Evolutionary conservation across 2,888 invertebrate genomes (phyloP).

Genomic region (Macropis europaea): DNA sequence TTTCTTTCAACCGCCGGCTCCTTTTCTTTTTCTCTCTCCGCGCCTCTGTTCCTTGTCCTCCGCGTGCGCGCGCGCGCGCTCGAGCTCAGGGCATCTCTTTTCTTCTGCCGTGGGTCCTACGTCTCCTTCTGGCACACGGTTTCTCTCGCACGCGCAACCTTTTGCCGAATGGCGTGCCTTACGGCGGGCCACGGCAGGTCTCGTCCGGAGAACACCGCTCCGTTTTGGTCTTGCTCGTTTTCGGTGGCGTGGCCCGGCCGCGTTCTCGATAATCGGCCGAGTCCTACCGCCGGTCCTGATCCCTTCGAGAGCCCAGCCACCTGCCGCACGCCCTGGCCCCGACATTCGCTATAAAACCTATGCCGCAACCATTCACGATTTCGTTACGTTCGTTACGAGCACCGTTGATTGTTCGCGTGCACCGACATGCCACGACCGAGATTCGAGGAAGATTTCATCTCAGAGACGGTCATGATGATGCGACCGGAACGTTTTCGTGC

Average conservation of each 20-base stretch:
- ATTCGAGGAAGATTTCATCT: conserved; percentile 23
- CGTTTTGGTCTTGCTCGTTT: conserved; percentile 59
- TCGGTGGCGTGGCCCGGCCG: conserved; percentile 54
- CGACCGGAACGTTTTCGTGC: too few relatives aligned
- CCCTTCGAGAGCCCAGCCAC: conserved; percentile 50
- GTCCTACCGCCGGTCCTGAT: conserved; percentile 52
- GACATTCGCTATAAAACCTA: conserved; percentile 41
- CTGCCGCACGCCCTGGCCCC: conserved; percentile 35
- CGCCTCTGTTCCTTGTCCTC: background rate
- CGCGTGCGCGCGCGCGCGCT: conserved; percentile 21
- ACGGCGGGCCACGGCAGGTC: conserved; percentile 52
- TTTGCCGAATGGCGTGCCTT: conserved; percentile 65
- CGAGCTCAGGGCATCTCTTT: conserved; percentile 18
- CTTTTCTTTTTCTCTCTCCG: conserved; percentile 46
- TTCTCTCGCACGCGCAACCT: conserved; percentile 53
- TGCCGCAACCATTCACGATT: conserved; percentile 31
- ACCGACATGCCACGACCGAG: background rate
- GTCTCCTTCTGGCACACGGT: conserved; percentile 18
- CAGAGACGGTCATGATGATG: too few relatives aligned
- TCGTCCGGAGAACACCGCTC: conserved; percentile 51
- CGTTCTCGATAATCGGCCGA: conserved; percentile 61
- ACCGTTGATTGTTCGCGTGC: conserved; percentile 20
- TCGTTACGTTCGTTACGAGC: conserved; percentile 26
- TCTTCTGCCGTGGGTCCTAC: conserved; percentile 17
- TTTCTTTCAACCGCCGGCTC: conserved; percentile 60